Conservation (phyloP, 2,797 vertebrate genomes). For the Chelidonichthys spinosus region DNA sequence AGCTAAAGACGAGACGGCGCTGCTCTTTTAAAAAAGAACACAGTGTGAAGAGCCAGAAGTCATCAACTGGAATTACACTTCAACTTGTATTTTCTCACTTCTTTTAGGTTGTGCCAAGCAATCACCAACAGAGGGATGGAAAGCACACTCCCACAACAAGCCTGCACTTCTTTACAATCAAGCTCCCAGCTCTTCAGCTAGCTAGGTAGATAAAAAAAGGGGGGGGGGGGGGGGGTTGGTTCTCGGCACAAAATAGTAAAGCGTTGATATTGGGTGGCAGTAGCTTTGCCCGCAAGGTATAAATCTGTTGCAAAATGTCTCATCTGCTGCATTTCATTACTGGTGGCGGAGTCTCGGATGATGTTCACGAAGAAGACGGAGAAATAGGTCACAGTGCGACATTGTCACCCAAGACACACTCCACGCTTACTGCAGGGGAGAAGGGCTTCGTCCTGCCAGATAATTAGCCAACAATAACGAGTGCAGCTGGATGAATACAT, state of each 20-base stretch:
- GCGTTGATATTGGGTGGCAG: conserved; percentile 64
- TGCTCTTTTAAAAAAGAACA: conserved; percentile 52
- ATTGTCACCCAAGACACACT: conserved; percentile 49
- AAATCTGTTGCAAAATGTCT: conserved; percentile 69
- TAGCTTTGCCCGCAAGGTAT: conserved; percentile 57
- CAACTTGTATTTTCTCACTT: conserved; percentile 52
- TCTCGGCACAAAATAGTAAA: conserved; percentile 60
- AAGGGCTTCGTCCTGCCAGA: conserved; percentile 47
- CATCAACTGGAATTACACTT: conserved; percentile 69
- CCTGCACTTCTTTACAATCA: conserved; percentile 57
- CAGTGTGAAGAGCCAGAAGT: conserved; percentile 60
- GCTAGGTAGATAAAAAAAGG: conserved; percentile 24
- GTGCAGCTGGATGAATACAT: conserved; percentile 24
- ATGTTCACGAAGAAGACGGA: conserved; percentile 41
- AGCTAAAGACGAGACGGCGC: conserved; percentile 33
- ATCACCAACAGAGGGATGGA: conserved; percentile 37
- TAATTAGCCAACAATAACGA: conserved; percentile 62
- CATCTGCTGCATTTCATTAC: conserved; percentile 66
- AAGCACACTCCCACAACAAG: conserved; percentile 36
- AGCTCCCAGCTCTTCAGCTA: conserved; percentile 26
- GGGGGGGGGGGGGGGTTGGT: conserved; percentile 47
- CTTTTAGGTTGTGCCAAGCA: conserved; percentile 55
- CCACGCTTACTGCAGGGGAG: conserved; percentile 39
- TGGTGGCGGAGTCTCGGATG: conserved; percentile 40
- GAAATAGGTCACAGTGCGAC: conserved; percentile 61